Base-by-base conservation (phyloP, 2,797 vertebrate genomes). In the Danio choprae region DNA sequence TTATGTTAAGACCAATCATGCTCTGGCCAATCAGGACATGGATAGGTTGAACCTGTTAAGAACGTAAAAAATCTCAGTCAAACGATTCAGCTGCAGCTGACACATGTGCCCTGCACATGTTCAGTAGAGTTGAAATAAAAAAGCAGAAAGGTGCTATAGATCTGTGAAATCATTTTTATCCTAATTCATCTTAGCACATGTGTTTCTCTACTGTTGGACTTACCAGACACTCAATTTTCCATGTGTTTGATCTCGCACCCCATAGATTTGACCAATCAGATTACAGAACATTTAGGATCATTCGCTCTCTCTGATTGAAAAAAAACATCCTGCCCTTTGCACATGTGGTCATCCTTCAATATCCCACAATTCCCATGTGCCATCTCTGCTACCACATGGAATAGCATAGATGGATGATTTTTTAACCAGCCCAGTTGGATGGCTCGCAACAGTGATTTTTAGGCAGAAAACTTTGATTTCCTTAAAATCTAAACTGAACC, bases 51-150 rank as follows among this genome's bases (percentile, higher is more conserved):
- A 58, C 38, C 11, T 63, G 44, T 74, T 41, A 8, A 46, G 7
- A 82, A 64, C 10, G 1, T 40, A 29, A 36, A 72, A 72, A 58
- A 50, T 20, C 2, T 60, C 58, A 50, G 70, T 77, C 70, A 81
- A 79, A 77, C 40, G 48, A 55, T 70, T 62, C 70, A 38, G n/a
- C 67, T 11, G 51, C 40, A 44, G 51, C 16, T 67, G 58, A 80
- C 18, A 13, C 87, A 91, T 90, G 88, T 93, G 93, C 89, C 89
- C 88, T 84, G 90, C 93, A 95, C 91, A 94, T 95, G 93, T 93
- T 89, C 80, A 77, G 40, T 85, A 85, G 75, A 81, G 77, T 60
- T 55, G 60, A 77, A 87, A 89, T 89, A 84, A 92, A 89, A 83
- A 67, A 74, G 50, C 11, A 65, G 46, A 79, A 90, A 89, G 90